Evolutionary conservation across 1,140 invertebrate genomes (phyloP).

Genomic region (Triops cancriformis): DNA sequence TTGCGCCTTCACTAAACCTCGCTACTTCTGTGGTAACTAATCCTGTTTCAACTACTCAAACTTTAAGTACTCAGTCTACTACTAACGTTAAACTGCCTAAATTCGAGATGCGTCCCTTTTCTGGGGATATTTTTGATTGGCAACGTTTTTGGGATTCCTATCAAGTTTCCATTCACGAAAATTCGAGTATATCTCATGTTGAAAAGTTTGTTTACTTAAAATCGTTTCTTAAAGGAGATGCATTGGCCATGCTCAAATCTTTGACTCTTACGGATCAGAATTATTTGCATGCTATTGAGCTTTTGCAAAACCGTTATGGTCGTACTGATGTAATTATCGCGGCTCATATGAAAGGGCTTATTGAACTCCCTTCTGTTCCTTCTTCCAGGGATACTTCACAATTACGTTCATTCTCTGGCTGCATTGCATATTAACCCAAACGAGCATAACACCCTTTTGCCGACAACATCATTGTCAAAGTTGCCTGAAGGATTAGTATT

Average conservation of each 20-base stretch:
- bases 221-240: not conserved
- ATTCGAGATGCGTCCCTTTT: not conserved
- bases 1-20: not conserved
- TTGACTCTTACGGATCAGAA: not conserved
- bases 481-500: not conserved
- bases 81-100: not conserved
- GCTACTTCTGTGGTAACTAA: not conserved
- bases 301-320: not conserved
- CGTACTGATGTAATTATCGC: not conserved
- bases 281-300: not conserved
- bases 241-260: not conserved
- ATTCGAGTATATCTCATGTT: not conserved
- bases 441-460: not conserved
- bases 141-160: too few species aligned
- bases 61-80: not conserved
- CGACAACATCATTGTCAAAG: not conserved
- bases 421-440: not conserved
- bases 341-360: constrained; percentile 8
- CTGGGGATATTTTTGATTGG: not conserved
- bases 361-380: not conserved
- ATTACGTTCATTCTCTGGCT: not conserved
- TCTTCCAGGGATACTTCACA: not conserved
- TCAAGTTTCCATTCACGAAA: not conserved
- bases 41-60: not conserved
- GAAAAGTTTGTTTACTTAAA: not conserved